Percentiles rank a stretch among this genome's conserved stretches.
Evolutionary conservation across 1,140 invertebrate genomes (phyloP).

Genomic region (Drosophila kohkoa): DNA sequence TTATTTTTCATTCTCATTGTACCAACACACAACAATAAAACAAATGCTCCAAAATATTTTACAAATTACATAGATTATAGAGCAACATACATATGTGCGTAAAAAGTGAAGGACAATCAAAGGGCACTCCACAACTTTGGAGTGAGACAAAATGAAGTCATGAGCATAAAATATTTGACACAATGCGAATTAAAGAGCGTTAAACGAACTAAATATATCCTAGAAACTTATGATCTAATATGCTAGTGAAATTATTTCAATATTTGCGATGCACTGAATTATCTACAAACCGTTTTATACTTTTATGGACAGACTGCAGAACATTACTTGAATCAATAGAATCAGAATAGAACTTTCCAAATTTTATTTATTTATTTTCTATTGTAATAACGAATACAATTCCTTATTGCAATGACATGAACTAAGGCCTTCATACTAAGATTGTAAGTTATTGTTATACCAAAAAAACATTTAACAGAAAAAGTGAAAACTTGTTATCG

Average conservation of each 20-base stretch:
- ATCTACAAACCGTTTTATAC: too few relatives aligned
- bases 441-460: too few relatives aligned
- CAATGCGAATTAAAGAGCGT: not conserved
- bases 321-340: too few relatives aligned
- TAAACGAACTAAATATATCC: not conserved
- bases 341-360: too few relatives aligned
- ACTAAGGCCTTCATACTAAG: too few relatives aligned
- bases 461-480: too few relatives aligned
- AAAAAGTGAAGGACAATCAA: slow-evolving; percentile 11
- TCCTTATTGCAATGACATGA: too few relatives aligned
- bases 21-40: slow-evolving; percentile 13
- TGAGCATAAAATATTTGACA: slow-evolving; percentile 19
- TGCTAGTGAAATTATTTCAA: not conserved
- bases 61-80: slow-evolving; percentile 41
- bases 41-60: slow-evolving; percentile 17
- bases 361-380: too few relatives aligned
- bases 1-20: slow-evolving; percentile 38
- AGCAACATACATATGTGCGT: slow-evolving; percentile 33
- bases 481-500: too few relatives aligned
- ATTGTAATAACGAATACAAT: too few relatives aligned
- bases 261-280: too few relatives aligned
- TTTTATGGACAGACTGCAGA: too few relatives aligned
- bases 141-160: slow-evolving; percentile 7
- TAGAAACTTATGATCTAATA: not conserved
- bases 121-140: slow-evolving; percentile 3